Evolutionary conservation across 1,140 invertebrate genomes (phyloP).

Genomic region (Drosophila busckii): DNA sequence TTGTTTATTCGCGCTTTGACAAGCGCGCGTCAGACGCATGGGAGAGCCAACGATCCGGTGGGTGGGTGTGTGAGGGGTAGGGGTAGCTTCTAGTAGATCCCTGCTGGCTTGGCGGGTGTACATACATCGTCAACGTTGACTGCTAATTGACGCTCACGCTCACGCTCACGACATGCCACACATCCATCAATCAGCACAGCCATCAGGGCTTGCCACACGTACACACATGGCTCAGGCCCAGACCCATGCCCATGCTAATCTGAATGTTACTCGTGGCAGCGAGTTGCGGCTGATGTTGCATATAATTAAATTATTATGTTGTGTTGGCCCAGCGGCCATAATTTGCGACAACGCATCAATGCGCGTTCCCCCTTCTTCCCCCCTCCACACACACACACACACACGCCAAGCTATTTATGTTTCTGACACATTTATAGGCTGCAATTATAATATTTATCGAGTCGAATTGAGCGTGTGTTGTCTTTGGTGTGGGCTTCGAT

Average conservation of each 20-base stretch:
- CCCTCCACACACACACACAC: neutral
- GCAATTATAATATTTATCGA: conserved; percentile 55
- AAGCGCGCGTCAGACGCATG: conserved; percentile 38
- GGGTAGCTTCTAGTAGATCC: conserved; percentile 20
- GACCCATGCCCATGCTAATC: neutral
- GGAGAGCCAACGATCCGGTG: conserved; percentile 16
- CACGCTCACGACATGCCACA: conserved; percentile 64
- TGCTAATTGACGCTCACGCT: conserved; percentile 72
- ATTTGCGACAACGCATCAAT: conserved; percentile 35
- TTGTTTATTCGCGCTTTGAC: conserved; percentile 69
- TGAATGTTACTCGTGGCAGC: conserved; percentile 4
- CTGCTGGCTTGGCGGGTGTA: conserved; percentile 16
- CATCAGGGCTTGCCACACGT: too few species aligned
- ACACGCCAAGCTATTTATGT: conserved; percentile 15
- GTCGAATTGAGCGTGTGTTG: conserved; percentile 16
- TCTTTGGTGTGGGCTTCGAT: too few species aligned
- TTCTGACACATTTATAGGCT: conserved; percentile 62
- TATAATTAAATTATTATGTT: conserved; percentile 78
- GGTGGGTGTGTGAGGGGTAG: neutral
- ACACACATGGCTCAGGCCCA: neutral
- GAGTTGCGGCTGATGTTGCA: conserved; percentile 70
- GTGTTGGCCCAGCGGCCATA: conserved; percentile 60
- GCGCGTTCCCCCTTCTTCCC: neutral
- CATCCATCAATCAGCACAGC: conserved; percentile 29
- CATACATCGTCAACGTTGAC: conserved; percentile 64